These are phyloP conservation scores for Nymphalis io DNA, from an alignment of 1,140 invertebrate species.

Conservation along the genomic window DNA sequence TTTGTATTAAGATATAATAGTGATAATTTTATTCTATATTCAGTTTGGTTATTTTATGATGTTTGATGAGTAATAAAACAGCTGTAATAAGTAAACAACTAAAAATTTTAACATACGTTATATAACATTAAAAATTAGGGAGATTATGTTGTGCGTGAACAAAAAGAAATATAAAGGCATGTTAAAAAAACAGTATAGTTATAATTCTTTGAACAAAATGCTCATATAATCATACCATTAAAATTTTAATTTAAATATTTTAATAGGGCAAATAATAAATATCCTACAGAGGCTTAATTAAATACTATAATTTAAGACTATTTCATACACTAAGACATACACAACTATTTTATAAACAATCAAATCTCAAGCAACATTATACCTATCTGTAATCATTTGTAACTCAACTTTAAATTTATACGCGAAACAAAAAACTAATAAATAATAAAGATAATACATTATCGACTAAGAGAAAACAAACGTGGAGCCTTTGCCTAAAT, in stretches of 20 bases:
- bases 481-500: too few species aligned
- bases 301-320: conserved; percentile 15
- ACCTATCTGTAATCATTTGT: conserved; percentile 15
- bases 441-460: not conserved
- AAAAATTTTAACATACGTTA: too few species aligned
- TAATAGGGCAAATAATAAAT: not conserved
- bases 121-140: not conserved
- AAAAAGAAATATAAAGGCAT: conserved; percentile 15
- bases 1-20: not conserved
- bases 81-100: too few species aligned
- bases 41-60: not conserved
- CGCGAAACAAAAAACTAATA: not conserved
- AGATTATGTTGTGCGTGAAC: conserved; percentile 28
- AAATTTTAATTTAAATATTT: too few species aligned
- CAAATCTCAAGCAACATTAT: conserved; percentile 35
- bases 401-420: conserved; percentile 2
- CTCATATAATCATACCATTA: not conserved
- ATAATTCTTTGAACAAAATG: not conserved
- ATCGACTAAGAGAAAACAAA: not conserved
- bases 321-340: conserved; percentile 14
- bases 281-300: conserved; percentile 1
- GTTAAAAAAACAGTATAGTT: not conserved
- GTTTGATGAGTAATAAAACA: not conserved
- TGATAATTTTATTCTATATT: not conserved
- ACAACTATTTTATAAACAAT: conserved; percentile 25